Evolutionary conservation across 2,888 invertebrate species (phyloP).

Genomic region (Encarsia formosa): DNA sequence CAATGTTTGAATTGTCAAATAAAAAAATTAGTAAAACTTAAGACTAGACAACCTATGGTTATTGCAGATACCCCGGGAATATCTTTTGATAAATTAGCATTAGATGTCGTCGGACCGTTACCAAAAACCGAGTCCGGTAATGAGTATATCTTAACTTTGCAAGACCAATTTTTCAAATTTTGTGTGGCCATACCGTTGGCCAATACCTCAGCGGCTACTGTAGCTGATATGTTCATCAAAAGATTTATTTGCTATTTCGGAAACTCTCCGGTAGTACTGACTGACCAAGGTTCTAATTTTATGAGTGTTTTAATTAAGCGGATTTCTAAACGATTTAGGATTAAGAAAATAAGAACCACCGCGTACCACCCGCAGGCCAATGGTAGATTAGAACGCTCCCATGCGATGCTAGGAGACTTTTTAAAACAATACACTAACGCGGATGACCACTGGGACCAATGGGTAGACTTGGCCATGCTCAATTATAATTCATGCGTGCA

Average conservation of each 20-base stretch:
- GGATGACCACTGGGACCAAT: too few relatives aligned
- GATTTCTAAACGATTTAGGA: too few relatives aligned
- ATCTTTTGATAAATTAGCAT: conserved; percentile 25
- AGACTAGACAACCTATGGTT: conserved; percentile 24
- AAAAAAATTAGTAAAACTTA: conserved; percentile 21
- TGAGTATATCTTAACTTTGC: not conserved
- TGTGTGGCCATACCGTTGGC: not conserved
- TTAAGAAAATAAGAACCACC: too few relatives aligned
- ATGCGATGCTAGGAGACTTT: too few relatives aligned
- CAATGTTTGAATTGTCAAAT: conserved; percentile 27
- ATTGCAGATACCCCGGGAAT: conserved; percentile 20
- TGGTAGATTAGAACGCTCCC: too few relatives aligned
- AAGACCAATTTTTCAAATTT: not conserved
- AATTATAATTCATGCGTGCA: too few relatives aligned
- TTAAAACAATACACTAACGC: too few relatives aligned
- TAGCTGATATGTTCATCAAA: not conserved
- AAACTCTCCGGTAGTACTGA: not conserved
- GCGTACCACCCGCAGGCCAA: too few relatives aligned
- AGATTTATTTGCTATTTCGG: not conserved
- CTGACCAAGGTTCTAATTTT: not conserved
- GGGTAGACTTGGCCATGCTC: too few relatives aligned
- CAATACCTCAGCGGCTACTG: not conserved
- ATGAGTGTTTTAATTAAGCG: too few relatives aligned
- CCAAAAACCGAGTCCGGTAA: conserved; percentile 5
- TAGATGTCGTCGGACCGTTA: conserved; percentile 32